Base-by-base conservation (phyloP, 2,113 vertebrate species). In the Mesembrinibis cayennensis region DNA sequence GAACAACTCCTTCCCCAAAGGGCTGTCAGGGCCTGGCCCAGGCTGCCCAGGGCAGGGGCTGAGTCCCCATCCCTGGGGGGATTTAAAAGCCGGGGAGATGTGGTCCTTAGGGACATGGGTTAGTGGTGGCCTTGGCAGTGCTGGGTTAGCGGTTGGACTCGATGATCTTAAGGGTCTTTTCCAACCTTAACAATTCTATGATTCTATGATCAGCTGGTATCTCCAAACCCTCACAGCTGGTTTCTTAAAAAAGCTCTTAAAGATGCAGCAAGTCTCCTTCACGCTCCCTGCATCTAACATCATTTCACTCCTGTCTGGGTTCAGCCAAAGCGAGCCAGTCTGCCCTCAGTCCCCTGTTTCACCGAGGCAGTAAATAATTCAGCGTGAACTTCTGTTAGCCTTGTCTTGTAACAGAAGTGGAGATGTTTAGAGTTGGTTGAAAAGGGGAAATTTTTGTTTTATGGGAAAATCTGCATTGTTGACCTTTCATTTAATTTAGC, bases 301-400 rank as follows among this genome's bases (percentile, higher is more conserved):
- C 69, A 0, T 6, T 42, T 47, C 63, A 40, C 53, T 63, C 58
- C 1, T 2, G 72, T 1, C 63, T 55, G 89, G 72, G 89, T 42
- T 89, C 79, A 77, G 63, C 16, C 53, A 4, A 9, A 72, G 87
- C 6, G 2, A 80, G 45, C 67, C 55, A 2, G 62, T 2, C 78
- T 73, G 82, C 72, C 77, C 36, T 21, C 62, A 47, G n/a, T 53
- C 34, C 93, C 50, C 71, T 27, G 55, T 22, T 10, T 11, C 89
- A 4, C 5, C 2, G 0, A 42, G 77, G 82, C 63, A 58, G 67
- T 96, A 27, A 96, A 95, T 96, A 95, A 96, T 92, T 95, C 89
- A 95, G 70, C 6, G 26, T 63, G 87, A 97, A 95, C 94, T 96
- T 82, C 49, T 93, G 94, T 74, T 95, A 40, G 74, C 91, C 91